Evolutionary conservation across 2,888 invertebrate species (phyloP).

Genomic region (Athripsodes cinereus): DNA sequence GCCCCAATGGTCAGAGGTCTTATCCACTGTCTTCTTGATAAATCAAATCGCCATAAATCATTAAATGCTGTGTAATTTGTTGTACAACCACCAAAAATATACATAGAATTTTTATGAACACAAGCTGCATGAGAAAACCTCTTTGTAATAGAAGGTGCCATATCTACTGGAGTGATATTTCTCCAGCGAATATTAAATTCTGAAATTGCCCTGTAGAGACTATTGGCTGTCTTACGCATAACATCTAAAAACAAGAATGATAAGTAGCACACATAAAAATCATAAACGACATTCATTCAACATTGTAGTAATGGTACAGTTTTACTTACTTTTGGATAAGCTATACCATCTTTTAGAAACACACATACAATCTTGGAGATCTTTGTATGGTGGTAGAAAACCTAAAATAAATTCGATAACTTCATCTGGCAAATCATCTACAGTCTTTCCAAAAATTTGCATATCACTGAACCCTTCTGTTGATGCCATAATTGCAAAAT

Average conservation of each 20-base stretch:
- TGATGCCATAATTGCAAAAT: not conserved
- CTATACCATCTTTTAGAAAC: slow-evolving; percentile 85
- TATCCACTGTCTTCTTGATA: slow-evolving; percentile 79
- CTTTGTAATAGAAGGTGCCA: slow-evolving; percentile 75
- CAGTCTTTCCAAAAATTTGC: slow-evolving; percentile 10
- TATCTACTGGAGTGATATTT: slow-evolving; percentile 51
- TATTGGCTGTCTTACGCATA: slow-evolving; percentile 63
- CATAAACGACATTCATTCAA: not conserved
- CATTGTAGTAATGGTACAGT: not conserved
- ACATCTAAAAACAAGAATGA: slow-evolving; percentile 56
- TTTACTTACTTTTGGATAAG: slow-evolving; percentile 70
- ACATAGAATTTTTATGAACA: slow-evolving; percentile 79
- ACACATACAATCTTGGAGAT: slow-evolving; percentile 77
- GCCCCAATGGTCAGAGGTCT: slow-evolving; percentile 74
- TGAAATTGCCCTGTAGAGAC: slow-evolving; percentile 68
- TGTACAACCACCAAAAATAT: slow-evolving; percentile 94
- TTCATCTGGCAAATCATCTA: slow-evolving; percentile 84
- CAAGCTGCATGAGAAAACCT: slow-evolving; percentile 91
- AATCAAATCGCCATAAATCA: slow-evolving; percentile 91
- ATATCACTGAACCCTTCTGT: not conserved
- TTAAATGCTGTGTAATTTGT: slow-evolving; percentile 92
- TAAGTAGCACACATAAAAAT: not conserved
- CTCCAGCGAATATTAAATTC: slow-evolving; percentile 75
- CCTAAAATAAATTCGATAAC: slow-evolving; percentile 87
- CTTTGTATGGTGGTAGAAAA: slow-evolving; percentile 84